A percentile compares a stretch with the other conserved stretches of the same genome.
Conservation (phyloP, 2,888 invertebrate genomes). For the Ligdia adustata region DNA sequence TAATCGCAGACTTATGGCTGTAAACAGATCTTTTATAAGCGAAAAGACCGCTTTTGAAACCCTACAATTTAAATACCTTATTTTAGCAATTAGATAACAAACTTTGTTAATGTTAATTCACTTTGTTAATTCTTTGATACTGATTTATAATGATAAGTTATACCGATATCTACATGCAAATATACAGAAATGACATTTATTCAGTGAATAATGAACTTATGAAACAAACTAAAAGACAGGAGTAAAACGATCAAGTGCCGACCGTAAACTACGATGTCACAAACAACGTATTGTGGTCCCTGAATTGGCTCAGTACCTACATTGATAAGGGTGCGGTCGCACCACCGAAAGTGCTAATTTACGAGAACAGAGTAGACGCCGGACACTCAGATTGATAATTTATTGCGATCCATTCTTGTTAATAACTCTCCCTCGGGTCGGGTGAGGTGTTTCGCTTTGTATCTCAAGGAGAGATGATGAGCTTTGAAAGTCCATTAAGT, state of each 20-base stretch:
- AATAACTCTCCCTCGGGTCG: conserved; percentile 49
- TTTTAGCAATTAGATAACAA: no score
- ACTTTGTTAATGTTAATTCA: no score
- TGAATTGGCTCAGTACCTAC: conserved; percentile 58
- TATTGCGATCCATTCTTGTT: conserved; percentile 59
- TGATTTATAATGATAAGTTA: no score
- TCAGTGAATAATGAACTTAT: no score
- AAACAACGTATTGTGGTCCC: conserved; percentile 52
- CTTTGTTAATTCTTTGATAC: no score
- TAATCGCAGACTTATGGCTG: no score
- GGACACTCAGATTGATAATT: conserved; percentile 59
- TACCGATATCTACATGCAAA: no score
- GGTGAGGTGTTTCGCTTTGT: conserved; percentile 40
- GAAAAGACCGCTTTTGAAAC: no score
- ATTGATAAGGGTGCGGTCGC: conserved; percentile 56
- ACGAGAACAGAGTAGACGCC: conserved; percentile 46
- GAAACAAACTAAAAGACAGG: no score
- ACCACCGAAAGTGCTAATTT: conserved; percentile 63
- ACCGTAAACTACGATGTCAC: conserved; percentile 51
- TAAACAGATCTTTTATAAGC: no score
- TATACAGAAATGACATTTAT: no score
- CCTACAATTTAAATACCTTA: no score
- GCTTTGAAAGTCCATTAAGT: conserved; percentile 14
- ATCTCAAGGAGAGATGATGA: conserved; percentile 22
- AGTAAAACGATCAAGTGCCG: conserved; percentile 47